Percentiles rank a stretch among this genome's conserved stretches.
Evolutionary conservation across 2,797 vertebrate genomes (phyloP).

Genomic region (Pipistrellus nathusii): DNA sequence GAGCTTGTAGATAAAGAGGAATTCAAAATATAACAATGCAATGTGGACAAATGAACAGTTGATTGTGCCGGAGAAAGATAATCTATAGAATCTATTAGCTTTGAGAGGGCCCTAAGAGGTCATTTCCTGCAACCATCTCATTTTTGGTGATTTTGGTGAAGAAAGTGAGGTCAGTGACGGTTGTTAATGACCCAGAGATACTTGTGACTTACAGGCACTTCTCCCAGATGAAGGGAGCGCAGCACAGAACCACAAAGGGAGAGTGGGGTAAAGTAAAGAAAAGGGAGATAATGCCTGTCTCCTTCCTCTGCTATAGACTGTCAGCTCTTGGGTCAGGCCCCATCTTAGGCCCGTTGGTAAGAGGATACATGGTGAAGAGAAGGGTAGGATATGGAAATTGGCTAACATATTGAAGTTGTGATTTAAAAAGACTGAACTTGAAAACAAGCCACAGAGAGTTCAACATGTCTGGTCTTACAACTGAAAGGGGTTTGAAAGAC

Average conservation of each 20-base stretch:
- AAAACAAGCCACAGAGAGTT: background rate
- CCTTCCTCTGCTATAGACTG: background rate
- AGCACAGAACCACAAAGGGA: background rate
- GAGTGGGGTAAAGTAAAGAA: background rate
- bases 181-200: background rate
- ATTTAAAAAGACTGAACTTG: background rate
- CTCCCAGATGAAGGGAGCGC: background rate
- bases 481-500: background rate
- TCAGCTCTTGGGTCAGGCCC: background rate
- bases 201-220: background rate
- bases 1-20: background rate
- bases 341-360: no score
- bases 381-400: background rate
- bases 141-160: background rate
- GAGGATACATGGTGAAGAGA: background rate
- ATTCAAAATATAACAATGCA: constrained; percentile 33
- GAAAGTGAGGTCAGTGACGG: background rate
- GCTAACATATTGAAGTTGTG: background rate
- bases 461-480: background rate
- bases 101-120: background rate
- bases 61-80: background rate
- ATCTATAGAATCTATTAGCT: background rate
- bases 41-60: background rate
- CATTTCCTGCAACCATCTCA: background rate
- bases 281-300: background rate